Conservation (phyloP, 1,140 invertebrate genomes). For the Lamellibrachia luymesi region DNA sequence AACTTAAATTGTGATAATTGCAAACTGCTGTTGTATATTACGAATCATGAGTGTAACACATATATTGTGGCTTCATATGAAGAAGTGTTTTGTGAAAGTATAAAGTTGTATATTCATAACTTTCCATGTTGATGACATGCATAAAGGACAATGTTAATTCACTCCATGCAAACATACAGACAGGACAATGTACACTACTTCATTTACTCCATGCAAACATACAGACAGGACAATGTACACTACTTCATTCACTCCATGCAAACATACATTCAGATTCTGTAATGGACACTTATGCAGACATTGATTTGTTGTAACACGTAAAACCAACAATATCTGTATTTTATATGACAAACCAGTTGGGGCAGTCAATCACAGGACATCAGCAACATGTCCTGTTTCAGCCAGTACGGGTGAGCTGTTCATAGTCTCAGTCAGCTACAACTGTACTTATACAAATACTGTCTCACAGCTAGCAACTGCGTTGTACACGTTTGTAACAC, state of each 20-base stretch:
- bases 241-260: not conserved
- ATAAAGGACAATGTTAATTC: not conserved
- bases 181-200: too few species aligned
- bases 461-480: not conserved
- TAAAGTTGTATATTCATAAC: not conserved
- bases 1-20: not conserved
- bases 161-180: not conserved
- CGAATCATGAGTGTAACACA: not conserved
- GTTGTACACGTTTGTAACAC: not conserved
- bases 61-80: not conserved
- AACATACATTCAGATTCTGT: not conserved
- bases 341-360: not conserved
- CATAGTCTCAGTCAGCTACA: not conserved
- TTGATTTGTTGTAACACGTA: not conserved
- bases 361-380: not conserved
- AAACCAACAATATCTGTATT: not conserved
- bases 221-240: not conserved
- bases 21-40: not conserved
- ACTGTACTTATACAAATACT: too few species aligned
- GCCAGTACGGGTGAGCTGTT: not conserved
- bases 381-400: too few species aligned
- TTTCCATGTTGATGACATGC: not conserved
- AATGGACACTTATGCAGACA: not conserved
- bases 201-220: not conserved
- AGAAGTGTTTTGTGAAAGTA: not conserved